phyloP scores from a whole-genome alignment of 1,140 invertebrate species.

The Procambarus clarkii region DNA sequence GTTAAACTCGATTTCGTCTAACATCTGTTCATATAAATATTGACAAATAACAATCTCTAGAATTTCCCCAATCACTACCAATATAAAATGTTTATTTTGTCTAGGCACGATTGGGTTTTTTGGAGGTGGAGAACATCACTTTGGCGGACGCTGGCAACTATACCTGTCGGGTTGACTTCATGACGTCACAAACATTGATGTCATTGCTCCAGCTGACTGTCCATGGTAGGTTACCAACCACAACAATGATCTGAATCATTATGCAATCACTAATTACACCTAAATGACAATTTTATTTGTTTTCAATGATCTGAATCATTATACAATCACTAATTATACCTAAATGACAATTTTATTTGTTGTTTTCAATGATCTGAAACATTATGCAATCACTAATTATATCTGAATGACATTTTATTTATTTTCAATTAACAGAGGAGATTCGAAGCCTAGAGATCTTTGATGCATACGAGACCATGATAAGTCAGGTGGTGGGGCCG shows the following conservation, averaged over 20 bases:
- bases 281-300: no score
- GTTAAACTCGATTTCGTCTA: background rate
- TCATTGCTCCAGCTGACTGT: constrained; percentile 36
- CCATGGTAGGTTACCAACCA: constrained; percentile 22
- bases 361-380: no score
- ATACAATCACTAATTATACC: no score
- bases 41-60: background rate
- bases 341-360: no score
- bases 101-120: constrained; percentile 26
- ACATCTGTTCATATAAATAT: background rate
- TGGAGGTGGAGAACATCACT: constrained; percentile 40
- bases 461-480: constrained; percentile 20
- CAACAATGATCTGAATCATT: no score
- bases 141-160: constrained; percentile 53
- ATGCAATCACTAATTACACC: no score
- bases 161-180: constrained; percentile 54
- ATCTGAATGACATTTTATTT: no score
- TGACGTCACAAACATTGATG: constrained; percentile 56
- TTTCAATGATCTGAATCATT: no score
- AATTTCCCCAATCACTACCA: background rate
- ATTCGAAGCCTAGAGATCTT: constrained; percentile 39
- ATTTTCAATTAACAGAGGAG: constrained; percentile 13
- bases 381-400: no score
- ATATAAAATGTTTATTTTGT: background rate
- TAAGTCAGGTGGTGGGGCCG: constrained; percentile 29